Base-by-base conservation (phyloP, 2,888 invertebrate species). In the Rhodophaea formosa region DNA sequence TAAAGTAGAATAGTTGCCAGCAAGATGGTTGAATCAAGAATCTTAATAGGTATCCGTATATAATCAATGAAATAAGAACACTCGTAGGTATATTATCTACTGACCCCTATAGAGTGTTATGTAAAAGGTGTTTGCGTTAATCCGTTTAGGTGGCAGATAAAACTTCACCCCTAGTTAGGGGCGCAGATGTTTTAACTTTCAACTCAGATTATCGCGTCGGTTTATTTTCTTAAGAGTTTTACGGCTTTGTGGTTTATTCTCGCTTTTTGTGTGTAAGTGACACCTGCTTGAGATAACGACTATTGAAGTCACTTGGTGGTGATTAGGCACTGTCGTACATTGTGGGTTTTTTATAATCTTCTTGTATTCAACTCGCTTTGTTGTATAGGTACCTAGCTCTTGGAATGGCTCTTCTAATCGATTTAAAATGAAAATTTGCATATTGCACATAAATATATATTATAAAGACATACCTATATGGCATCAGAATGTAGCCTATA, bases 141-240 rank as follows among this genome's bases (percentile, higher is more conserved):
- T 71, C 68, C 62, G 53, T 62, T 67, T 60, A 58, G 53, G 60
- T 56, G 62, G 60, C 58, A 71, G 71, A 75, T 70, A 76, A 76
- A 74, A 72, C 70, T 71, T 72, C 84, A 84, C 81, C 81, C 80
- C 79, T 72, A 64, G 70, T 72, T 71, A 64, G 60, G 56, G 53
- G 65, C 61, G 60, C 88, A 87, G 83, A 88, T 88, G 88, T 86
- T 86, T 71, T 70, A 77, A 70, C 74, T 61, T 87, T 70, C 69
- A 77, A 70, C 74, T 58, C 59, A 79, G 84, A 82, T 87, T 87
- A 88, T 77, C 84, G 81, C 80, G 76, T 70, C 72, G 79, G 88
- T 88, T 88, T 89, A 88, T 90, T 90, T 89, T 76, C 81, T 83
- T 87, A 88, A 88, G 79, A 76, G 82, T 82, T 90, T 90, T 87